A percentile compares a stretch with the other conserved stretches of the same genome.
Evolutionary conservation across 1,140 invertebrate species (phyloP).

Genomic region (Pentalonia nigronervosa): DNA sequence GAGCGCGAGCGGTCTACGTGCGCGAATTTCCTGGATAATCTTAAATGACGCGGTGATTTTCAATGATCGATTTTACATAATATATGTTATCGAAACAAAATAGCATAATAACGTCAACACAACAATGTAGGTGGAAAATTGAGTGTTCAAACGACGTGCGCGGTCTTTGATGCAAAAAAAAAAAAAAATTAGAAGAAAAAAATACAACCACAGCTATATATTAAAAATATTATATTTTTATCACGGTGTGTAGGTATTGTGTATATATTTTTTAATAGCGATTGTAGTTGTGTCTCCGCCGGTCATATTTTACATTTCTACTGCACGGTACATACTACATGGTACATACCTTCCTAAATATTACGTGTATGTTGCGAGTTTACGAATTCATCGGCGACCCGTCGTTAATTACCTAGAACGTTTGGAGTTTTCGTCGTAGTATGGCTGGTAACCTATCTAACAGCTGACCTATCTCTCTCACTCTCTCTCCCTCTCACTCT

Average conservation of each 20-base stretch:
- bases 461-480: too few relatives aligned
- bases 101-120: neutral
- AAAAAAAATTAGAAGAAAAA: neutral
- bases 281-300: neutral
- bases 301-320: neutral
- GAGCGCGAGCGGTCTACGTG: neutral
- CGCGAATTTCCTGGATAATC: conserved; percentile 3
- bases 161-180: neutral
- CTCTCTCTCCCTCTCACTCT: too few relatives aligned
- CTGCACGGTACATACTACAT: neutral
- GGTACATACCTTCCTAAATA: neutral
- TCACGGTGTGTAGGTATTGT: neutral
- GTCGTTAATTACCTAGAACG: conserved; percentile 23
- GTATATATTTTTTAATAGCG: neutral
- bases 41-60: conserved; percentile 27
- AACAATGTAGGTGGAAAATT: conserved; percentile 21
- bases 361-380: neutral
- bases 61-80: neutral
- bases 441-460: too few relatives aligned
- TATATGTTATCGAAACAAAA: neutral
- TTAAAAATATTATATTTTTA: neutral
- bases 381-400: neutral
- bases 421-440: neutral
- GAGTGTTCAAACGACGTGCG: neutral
- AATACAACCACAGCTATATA: neutral